phyloP scores from a whole-genome alignment of 2,888 invertebrate species.

The Operophtera brumata region DNA sequence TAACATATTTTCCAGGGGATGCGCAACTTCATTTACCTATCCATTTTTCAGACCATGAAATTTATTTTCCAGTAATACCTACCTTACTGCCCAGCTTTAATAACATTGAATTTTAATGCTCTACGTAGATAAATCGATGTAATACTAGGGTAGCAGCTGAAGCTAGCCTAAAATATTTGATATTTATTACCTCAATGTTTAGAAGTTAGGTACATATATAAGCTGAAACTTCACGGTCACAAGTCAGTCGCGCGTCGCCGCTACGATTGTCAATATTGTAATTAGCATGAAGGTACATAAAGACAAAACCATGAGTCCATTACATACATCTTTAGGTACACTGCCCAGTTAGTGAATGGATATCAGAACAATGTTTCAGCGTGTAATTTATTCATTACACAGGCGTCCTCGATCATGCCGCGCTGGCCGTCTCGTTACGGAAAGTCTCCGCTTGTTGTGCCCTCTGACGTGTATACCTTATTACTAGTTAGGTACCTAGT shows the following conservation, averaged over 20 bases:
- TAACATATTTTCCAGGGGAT: constrained; percentile 26
- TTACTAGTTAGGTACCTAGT: not conserved
- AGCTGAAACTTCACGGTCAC: constrained; percentile 21
- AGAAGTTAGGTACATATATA: not conserved
- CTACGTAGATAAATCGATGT: too few relatives aligned
- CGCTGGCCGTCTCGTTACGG: constrained; percentile 54
- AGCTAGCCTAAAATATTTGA: too few relatives aligned
- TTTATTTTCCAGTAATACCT: constrained; percentile 1
- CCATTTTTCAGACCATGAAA: constrained; percentile 12
- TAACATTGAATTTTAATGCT: not conserved
- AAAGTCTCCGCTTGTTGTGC: constrained; percentile 60
- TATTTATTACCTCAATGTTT: too few relatives aligned
- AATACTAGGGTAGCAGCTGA: too few relatives aligned
- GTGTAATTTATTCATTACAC: constrained; percentile 81
- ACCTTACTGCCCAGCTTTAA: not conserved
- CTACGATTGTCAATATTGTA: constrained; percentile 70
- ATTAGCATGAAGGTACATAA: constrained; percentile 45
- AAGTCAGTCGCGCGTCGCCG: constrained; percentile 47
- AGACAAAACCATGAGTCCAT: constrained; percentile 47
- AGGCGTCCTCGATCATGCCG: constrained; percentile 72
- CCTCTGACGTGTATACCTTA: not conserved
- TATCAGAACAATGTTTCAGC: constrained; percentile 78
- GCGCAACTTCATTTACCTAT: constrained; percentile 22
- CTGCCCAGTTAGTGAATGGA: constrained; percentile 68
- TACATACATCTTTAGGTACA: constrained; percentile 52